These are phyloP conservation scores for Macrotis lagotis DNA, from an alignment of 2,113 vertebrate species.

Conservation along the genomic window DNA sequence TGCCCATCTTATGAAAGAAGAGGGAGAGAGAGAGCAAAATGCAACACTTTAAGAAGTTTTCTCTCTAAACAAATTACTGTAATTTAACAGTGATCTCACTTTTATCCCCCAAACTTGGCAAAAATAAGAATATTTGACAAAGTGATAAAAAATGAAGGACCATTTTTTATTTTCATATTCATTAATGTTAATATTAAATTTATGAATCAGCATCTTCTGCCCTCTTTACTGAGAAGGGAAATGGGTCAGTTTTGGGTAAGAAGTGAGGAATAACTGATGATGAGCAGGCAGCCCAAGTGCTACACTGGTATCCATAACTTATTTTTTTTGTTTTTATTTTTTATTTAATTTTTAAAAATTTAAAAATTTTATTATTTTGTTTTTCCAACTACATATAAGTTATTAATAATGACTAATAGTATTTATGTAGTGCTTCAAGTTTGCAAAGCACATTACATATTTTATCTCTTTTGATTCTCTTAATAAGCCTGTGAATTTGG, in stretches of 20 bases:
- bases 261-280: neutral
- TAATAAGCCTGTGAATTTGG: neutral
- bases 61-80: neutral
- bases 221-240: neutral
- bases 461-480: neutral
- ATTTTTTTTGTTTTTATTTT: too few relatives aligned
- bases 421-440: neutral
- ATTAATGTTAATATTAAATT: neutral
- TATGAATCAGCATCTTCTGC: neutral
- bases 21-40: neutral
- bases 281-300: neutral
- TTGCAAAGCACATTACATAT: neutral
- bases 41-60: neutral
- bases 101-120: conserved; percentile 11
- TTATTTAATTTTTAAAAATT: too few relatives aligned
- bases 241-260: neutral
- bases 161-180: conserved; percentile 11
- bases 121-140: neutral
- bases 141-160: neutral
- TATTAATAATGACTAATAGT: too few relatives aligned
- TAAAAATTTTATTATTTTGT: too few relatives aligned
- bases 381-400: too few relatives aligned
- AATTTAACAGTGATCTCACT: neutral
- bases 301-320: neutral
- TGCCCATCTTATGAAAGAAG: neutral